Conservation (phyloP, 2,888 invertebrate genomes). For the Caenorhabditis afra region DNA sequence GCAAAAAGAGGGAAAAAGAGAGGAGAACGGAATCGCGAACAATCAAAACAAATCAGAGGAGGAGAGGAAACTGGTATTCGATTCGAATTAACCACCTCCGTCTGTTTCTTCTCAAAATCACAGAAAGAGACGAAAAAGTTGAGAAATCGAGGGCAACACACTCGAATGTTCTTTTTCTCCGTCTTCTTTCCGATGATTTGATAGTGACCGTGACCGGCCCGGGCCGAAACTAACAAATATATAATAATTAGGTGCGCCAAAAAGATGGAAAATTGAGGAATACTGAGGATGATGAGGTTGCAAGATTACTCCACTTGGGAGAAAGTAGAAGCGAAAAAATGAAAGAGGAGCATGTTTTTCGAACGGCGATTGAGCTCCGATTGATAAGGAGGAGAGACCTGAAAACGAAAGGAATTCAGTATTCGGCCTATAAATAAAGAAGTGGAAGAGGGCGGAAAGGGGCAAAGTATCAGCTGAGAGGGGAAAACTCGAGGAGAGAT, state of each 20-base stretch:
- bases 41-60: constrained; percentile 41
- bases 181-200: constrained; percentile 22
- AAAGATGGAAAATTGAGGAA: constrained; percentile 1
- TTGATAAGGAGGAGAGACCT: not conserved
- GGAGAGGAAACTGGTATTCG: constrained; percentile 43
- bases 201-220: constrained; percentile 22
- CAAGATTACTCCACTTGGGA: not conserved
- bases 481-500: constrained; percentile 1
- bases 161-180: constrained; percentile 14
- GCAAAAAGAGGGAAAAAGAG: constrained; percentile 18
- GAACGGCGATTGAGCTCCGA: not conserved
- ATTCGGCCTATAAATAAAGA: not conserved
- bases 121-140: constrained; percentile 18
- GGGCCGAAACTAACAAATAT: not conserved
- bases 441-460: not conserved
- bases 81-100: constrained; percentile 43
- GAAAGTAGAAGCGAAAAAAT: not conserved
- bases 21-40: constrained; percentile 16
- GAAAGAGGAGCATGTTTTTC: not conserved
- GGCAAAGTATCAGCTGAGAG: constrained; percentile 3
- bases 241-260: not conserved
- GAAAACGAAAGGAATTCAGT: not conserved
- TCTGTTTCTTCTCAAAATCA: constrained; percentile 25
- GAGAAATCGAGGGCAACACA: constrained; percentile 25
- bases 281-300: not conserved